A percentile compares a stretch with the other conserved stretches of the same genome.
phyloP scores from a whole-genome alignment of 2,113 vertebrate genomes.

The Atractosteus spatula region DNA sequence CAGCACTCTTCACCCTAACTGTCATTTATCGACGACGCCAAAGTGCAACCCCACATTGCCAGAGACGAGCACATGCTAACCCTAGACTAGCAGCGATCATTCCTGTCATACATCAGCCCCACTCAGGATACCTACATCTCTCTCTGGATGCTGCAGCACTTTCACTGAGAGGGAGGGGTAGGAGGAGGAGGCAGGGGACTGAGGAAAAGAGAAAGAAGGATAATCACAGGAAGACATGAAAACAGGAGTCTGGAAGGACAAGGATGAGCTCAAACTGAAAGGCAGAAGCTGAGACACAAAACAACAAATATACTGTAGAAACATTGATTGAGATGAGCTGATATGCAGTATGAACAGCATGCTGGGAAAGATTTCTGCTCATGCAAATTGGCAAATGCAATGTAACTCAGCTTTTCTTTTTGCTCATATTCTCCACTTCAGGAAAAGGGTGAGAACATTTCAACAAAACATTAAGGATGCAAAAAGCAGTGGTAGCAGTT shows the following conservation, averaged over 20 bases:
- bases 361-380: not conserved
- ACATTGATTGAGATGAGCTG: not conserved
- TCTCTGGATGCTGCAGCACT: constrained; percentile 52
- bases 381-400: not conserved
- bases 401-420: not conserved
- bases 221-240: constrained; percentile 44
- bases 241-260: constrained; percentile 34
- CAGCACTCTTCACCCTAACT: not conserved
- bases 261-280: not conserved
- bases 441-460: constrained; percentile 19
- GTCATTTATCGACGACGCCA: not conserved
- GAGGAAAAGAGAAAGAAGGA: not conserved
- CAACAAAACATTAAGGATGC: not conserved
- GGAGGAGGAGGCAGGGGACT: constrained; percentile 33
- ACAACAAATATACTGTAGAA: not conserved
- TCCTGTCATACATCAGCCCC: constrained; percentile 2
- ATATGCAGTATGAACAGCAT: not conserved
- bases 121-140: constrained; percentile 36
- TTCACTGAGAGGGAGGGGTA: constrained; percentile 20
- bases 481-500: no score
- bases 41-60: not conserved
- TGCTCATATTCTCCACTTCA: constrained; percentile 17
- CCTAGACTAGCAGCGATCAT: not conserved
- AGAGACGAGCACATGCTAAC: constrained; percentile 1
- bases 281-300: constrained; percentile 7